Percentiles rank a stretch among this genome's conserved stretches.
Conservation (phyloP, 2,888 invertebrate genomes). For the Noctua janthe region DNA sequence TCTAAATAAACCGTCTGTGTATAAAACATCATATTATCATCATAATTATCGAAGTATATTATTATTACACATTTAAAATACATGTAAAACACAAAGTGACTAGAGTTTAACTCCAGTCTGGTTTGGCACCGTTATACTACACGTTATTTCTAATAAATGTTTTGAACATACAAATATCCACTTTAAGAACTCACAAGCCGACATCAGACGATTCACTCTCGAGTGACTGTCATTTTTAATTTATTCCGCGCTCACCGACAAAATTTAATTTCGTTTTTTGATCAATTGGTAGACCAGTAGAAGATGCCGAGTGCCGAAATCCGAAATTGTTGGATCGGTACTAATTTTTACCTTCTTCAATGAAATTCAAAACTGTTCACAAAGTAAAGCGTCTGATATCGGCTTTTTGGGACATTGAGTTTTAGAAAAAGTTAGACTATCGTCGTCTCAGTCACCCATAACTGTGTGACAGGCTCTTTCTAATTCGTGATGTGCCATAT, state of each 20-base stretch:
- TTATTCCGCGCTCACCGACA: too few relatives aligned
- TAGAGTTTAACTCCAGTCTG: constrained; percentile 81
- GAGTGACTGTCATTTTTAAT: neutral
- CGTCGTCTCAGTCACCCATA: neutral
- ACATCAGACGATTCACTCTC: neutral
- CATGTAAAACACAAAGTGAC: constrained; percentile 69
- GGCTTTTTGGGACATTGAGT: neutral
- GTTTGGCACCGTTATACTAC: constrained; percentile 78
- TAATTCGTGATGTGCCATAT: constrained; percentile 2
- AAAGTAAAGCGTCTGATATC: neutral
- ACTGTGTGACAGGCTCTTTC: neutral
- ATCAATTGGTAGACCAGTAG: neutral
- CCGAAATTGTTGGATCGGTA: neutral
- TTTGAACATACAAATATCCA: constrained; percentile 62
- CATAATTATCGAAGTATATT: constrained; percentile 15
- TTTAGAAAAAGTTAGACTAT: neutral
- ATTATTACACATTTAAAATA: constrained; percentile 55
- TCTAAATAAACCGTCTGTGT: neutral
- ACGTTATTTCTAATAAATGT: constrained; percentile 49
- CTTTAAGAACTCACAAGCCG: constrained; percentile 13
- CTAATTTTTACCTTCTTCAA: neutral
- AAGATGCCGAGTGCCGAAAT: neutral
- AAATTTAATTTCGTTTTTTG: neutral
- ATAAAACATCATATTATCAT: constrained; percentile 20
- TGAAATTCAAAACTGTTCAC: neutral